Conservation (phyloP, 2,888 invertebrate species). For the Uloborus plumipes region DNA sequence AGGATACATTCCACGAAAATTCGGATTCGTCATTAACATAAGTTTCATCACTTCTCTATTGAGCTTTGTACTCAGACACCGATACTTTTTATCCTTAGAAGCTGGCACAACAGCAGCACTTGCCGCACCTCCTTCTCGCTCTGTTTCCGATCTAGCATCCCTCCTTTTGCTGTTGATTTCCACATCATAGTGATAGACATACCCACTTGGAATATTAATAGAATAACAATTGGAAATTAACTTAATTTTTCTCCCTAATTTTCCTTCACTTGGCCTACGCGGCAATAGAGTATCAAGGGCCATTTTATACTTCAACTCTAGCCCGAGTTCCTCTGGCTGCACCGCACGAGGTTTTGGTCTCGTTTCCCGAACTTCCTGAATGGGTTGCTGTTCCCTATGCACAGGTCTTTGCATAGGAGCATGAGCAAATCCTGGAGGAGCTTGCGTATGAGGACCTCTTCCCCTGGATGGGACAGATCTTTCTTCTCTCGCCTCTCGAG, state of each 20-base stretch:
- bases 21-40: conserved; percentile 71
- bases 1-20: conserved; percentile 72
- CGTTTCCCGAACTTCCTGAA: background rate
- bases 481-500: too few relatives aligned
- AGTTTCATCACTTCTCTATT: conserved; percentile 74
- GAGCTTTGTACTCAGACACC: conserved; percentile 69
- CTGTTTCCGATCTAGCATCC: conserved; percentile 67
- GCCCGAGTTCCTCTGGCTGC: conserved; percentile 38
- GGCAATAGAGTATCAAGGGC: conserved; percentile 6
- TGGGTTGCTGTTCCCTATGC: background rate
- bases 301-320: conserved; percentile 30
- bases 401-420: background rate
- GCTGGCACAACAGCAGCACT: too few relatives aligned
- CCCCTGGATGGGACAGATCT: too few relatives aligned
- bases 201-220: conserved; percentile 74
- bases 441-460: too few relatives aligned
- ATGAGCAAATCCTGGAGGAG: conserved; percentile 2
- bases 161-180: conserved; percentile 69
- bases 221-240: conserved; percentile 74
- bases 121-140: too few relatives aligned
- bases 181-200: conserved; percentile 75
- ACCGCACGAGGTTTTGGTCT: conserved; percentile 8
- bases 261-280: conserved; percentile 28
- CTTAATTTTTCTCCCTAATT: conserved; percentile 35
- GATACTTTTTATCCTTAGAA: conserved; percentile 32